Base-by-base conservation (phyloP, 2,888 invertebrate genomes). In the Ceramica pisi region DNA sequence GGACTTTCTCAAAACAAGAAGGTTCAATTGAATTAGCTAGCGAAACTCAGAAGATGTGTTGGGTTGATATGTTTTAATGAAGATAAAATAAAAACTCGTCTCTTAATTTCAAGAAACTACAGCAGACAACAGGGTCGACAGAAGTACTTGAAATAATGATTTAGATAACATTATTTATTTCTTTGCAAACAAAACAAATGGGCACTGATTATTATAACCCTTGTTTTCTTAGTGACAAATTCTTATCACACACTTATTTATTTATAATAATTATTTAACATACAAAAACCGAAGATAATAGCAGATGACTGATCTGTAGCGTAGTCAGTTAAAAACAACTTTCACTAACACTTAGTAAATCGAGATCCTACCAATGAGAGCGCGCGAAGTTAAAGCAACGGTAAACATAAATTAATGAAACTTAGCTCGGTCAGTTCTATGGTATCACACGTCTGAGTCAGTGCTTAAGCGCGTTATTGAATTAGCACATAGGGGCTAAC, bases 351-450 rank as follows among this genome's bases (percentile, higher is more conserved):
- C 51, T 50, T 53, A 19, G 41, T 21, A 44, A 62, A 59, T 72
- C 48, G 53, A 60, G 31, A 57, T 53, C 60, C 65, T 23, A 55
- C 73, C 66, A 82, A 78, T 82, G 59, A 66, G 62, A 68, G 48
- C 62, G 57, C n/a, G 44, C 59, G 26, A 64, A 66, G 60, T 62
- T 59, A 55, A 51, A 55, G 65, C 69, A 78, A 82, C 82, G 78
- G 82, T 78, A 82, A 67, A 72, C 46, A 65, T 67, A 73, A 60
- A 68, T n/a, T n/a, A n/a, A 31, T 57, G 41, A 62, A 73, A 78
- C 82, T 80, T 57, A n/a, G 69, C 31, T 67, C 66, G 50, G 74
- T 50, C 80, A 71, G 75, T 81, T 72, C 31, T 75, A 75, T 10
- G 80, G 67, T 57, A 65, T 82, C 75, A 62, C 31, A 61, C 35